phyloP scores from a whole-genome alignment of 2,113 vertebrate species.

The Talpa occidentalis region DNA sequence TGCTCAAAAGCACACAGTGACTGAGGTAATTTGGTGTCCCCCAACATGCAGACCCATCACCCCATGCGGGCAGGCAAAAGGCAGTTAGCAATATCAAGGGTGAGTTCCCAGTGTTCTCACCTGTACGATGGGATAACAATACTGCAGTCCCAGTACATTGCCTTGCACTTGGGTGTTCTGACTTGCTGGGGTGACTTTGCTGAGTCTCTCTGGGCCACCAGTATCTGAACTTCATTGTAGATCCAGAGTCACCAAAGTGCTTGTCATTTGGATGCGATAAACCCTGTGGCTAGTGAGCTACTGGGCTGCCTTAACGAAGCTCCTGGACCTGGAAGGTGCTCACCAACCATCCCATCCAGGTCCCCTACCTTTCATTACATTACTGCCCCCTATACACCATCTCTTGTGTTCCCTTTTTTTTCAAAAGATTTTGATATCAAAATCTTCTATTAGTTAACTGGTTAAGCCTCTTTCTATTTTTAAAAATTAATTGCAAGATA shows the following conservation, averaged over 20 bases:
- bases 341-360: not conserved
- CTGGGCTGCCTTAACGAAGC: not conserved
- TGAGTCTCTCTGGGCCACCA: not conserved
- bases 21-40: not conserved
- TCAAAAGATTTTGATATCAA: not conserved
- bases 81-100: not conserved
- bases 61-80: not conserved
- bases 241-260: not conserved
- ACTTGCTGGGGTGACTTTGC: not conserved
- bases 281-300: not conserved
- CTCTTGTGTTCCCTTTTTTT: not conserved
- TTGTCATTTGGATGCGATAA: not conserved
- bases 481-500: not conserved
- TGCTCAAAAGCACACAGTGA: not conserved
- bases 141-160: accelerated
- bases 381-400: not conserved
- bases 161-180: not conserved
- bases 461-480: not conserved
- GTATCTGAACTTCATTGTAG: not conserved
- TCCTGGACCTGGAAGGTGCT: not conserved
- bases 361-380: not conserved
- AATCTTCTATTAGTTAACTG: not conserved
- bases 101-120: not conserved
- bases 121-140: not conserved
- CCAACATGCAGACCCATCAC: not conserved